Evolutionary conservation across 2,113 vertebrate genomes (phyloP).

Genomic region (Sturnira hondurensis): DNA sequence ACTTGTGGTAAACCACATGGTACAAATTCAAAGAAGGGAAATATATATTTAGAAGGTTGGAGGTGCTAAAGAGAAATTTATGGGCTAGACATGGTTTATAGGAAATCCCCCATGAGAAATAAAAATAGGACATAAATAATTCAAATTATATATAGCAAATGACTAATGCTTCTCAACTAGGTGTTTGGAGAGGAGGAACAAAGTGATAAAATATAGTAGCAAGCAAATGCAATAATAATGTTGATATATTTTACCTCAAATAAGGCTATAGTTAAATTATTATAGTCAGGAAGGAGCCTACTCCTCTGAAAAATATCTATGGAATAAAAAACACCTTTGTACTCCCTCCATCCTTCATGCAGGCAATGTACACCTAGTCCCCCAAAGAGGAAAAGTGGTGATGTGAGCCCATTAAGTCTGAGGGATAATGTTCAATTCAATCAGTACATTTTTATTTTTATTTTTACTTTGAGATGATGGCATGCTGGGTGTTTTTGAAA

Average conservation of each 20-base stretch:
- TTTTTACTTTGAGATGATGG: not conserved
- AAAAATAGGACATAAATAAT: conserved; percentile 12
- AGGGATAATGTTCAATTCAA: not conserved
- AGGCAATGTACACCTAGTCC: not conserved
- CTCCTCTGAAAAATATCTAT: not conserved
- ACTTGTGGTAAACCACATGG: not conserved
- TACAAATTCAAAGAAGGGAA: not conserved
- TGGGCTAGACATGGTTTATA: not conserved
- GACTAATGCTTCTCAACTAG: not conserved
- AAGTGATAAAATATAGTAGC: not conserved
- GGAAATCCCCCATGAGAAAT: conserved; percentile 33
- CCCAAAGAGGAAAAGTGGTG: not conserved
- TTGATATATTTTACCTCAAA: not conserved
- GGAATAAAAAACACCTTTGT: not conserved
- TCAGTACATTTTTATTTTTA: not conserved
- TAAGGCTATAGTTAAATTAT: not conserved
- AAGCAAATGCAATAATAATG: not conserved
- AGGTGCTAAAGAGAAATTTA: not conserved
- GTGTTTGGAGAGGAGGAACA: not conserved
- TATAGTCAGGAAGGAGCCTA: not conserved
- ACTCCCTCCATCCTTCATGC: not conserved
- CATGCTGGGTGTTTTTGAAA: not conserved
- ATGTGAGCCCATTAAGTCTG: not conserved
- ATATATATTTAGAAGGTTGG: not conserved
- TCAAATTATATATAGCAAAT: not conserved